Percentiles rank a stretch among this genome's conserved stretches.
Conservation (phyloP, 1,140 invertebrate species). For the Lamellibrachia luymesi region DNA sequence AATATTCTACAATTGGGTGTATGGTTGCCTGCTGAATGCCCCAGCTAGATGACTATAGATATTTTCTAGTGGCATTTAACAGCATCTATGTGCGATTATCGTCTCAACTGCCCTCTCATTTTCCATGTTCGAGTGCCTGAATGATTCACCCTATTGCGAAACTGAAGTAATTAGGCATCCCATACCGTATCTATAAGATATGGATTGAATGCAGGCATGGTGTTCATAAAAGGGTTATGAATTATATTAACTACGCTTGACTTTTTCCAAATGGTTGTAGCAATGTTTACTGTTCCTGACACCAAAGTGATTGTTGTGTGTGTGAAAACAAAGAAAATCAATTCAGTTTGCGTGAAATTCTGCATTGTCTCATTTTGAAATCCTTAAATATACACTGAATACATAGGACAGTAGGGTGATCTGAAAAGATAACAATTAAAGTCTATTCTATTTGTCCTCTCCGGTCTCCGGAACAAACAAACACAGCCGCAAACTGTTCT, state of each 20-base stretch:
- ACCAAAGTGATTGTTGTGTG: neutral
- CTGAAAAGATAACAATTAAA: too few relatives aligned
- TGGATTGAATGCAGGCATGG: neutral
- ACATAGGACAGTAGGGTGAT: too few relatives aligned
- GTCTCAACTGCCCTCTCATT: neutral
- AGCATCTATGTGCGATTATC: neutral
- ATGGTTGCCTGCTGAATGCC: neutral
- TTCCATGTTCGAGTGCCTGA: neutral
- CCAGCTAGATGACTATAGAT: neutral
- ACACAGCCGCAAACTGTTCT: too few relatives aligned
- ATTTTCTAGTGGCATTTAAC: neutral
- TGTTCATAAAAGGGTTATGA: neutral
- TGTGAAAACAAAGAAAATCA: neutral
- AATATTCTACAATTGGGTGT: neutral
- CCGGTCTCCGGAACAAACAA: too few relatives aligned
- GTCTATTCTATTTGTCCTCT: too few relatives aligned
- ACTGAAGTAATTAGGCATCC: neutral
- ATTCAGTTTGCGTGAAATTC: neutral
- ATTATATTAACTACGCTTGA: neutral
- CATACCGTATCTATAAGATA: neutral
- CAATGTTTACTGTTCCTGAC: neutral
- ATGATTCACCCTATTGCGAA: neutral
- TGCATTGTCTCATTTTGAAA: too few relatives aligned
- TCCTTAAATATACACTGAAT: too few relatives aligned
- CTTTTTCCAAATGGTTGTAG: neutral